Base-by-base conservation (phyloP, 2,888 invertebrate species). In the Rhodophaea formosa region DNA sequence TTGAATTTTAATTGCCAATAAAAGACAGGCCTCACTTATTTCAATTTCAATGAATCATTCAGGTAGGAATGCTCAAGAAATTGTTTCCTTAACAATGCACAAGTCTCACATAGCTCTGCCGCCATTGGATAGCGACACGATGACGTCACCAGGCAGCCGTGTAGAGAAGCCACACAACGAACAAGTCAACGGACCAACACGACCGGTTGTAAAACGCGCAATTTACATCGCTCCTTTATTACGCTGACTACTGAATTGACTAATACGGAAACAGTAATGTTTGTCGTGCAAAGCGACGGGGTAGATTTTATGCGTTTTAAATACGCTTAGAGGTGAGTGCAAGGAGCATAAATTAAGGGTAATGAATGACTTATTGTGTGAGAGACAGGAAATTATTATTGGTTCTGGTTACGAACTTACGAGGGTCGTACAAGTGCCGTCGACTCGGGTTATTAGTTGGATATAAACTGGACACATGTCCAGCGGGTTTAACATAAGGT, bases 351-450 rank as follows among this genome's bases (percentile, higher is more conserved):
- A 88, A 89, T 90, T 89, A 88, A 86, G 86, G 86, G 79, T 88
- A 90, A 90, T 90, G 89, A 89, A 90, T 89, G 88, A 83, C 81
- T 86, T 88, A 87, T 89, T 88, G 88, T 84, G 73, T 77, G 77
- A 77, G 79, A 77, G 82, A 86, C 88, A 87, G 90, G 88, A 89
- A 86, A 87, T 88, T 85, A 83, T 88, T 88, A 88, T 86, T 87
- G 82, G 78, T 67, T 82, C 78, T 79, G 70, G 79, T 85, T 82
- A 78, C 82, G 23, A 23, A 23, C 23, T 23, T 23, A 23, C 65
- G 69, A 68, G 77, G 79, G 79, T 77, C 75, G 71, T 39, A 53
- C 55, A 56, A 47, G 56, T 49, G 56, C 35, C 23, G 30, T 32
- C 17, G 32, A 46, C 29, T 45, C 39, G 12, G 2, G n/a, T 16